These are phyloP conservation scores for Zeugodacus cucurbitae DNA, from an alignment of 1,140 invertebrate genomes.

Conservation along the genomic window DNA sequence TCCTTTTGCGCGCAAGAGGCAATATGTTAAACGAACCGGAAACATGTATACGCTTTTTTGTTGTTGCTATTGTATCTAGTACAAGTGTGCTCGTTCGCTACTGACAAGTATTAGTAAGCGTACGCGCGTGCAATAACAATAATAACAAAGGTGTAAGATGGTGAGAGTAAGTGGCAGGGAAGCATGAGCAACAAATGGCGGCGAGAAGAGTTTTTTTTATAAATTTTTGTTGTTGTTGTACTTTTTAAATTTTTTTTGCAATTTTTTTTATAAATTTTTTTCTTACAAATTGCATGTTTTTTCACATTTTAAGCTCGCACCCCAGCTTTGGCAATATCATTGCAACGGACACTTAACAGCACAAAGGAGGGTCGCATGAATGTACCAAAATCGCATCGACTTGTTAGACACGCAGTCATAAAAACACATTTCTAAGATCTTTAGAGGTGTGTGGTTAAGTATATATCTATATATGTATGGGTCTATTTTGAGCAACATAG, in stretches of 20 bases:
- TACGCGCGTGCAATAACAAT: neutral
- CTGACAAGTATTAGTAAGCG: slow-evolving; percentile 2
- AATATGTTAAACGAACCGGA: slow-evolving; percentile 39
- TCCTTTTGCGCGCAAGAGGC: neutral
- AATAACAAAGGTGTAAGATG: neutral
- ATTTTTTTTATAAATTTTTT: neutral
- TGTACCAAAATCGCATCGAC: neutral
- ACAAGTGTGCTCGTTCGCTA: neutral
- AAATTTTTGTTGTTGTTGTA: neutral
- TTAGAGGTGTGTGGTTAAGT: neutral
- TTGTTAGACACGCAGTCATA: neutral
- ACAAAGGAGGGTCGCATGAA: slow-evolving; percentile 26
- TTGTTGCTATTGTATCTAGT: neutral
- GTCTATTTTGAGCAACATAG: neutral
- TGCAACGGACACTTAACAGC: slow-evolving; percentile 33
- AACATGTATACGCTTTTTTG: slow-evolving; percentile 22
- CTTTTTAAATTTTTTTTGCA: no score
- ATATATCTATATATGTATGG: neutral
- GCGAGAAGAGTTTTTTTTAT: neutral
- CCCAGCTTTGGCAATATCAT: neutral
- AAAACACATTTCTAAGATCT: neutral
- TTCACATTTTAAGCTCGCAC: neutral
- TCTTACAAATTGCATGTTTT: neutral
- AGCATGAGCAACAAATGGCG: slow-evolving; percentile 25
- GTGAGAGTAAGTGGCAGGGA: neutral